phyloP scores from a whole-genome alignment of 2,797 vertebrate species.

The Helicolenus hilgendorfi region DNA sequence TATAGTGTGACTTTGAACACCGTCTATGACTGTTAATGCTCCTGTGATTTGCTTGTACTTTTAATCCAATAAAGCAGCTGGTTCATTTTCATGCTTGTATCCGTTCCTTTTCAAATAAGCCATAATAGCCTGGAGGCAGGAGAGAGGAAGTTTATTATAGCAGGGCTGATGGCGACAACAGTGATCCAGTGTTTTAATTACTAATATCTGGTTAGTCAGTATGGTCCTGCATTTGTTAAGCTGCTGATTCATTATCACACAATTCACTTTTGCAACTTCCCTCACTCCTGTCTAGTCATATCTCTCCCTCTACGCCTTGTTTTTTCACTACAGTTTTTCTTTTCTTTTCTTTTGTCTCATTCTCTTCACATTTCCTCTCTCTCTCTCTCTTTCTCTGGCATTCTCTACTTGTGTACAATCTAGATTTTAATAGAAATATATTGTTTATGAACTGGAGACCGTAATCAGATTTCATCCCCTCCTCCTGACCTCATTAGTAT shows the following conservation, averaged over 20 bases:
- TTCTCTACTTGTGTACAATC: constrained; percentile 45
- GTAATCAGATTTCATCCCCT: constrained; percentile 82
- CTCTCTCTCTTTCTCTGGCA: constrained; percentile 18
- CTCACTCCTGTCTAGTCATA: background rate
- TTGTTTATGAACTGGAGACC: constrained; percentile 87
- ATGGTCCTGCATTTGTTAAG: constrained; percentile 43
- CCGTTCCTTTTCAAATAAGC: constrained; percentile 59
- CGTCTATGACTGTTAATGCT: background rate
- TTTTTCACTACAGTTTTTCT: background rate
- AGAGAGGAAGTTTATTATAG: constrained; percentile 52
- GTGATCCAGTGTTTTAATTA: constrained; percentile 71
- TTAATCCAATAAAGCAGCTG: constrained; percentile 48
- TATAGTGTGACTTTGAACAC: background rate
- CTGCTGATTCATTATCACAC: constrained; percentile 34
- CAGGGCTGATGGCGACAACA: constrained; percentile 59
- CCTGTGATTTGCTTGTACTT: constrained; percentile 24
- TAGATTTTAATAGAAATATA: constrained; percentile 86
- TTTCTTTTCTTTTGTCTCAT: background rate
- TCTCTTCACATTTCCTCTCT: background rate
- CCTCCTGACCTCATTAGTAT: constrained; percentile 89
- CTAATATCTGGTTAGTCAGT: constrained; percentile 46
- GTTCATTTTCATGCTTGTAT: constrained; percentile 41
- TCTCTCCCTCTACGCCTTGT: background rate
- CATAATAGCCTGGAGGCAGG: constrained; percentile 36
- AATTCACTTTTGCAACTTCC: background rate